These are phyloP conservation scores for Lophura nycthemera DNA, from an alignment of 2,113 vertebrate species.

Conservation along the genomic window DNA sequence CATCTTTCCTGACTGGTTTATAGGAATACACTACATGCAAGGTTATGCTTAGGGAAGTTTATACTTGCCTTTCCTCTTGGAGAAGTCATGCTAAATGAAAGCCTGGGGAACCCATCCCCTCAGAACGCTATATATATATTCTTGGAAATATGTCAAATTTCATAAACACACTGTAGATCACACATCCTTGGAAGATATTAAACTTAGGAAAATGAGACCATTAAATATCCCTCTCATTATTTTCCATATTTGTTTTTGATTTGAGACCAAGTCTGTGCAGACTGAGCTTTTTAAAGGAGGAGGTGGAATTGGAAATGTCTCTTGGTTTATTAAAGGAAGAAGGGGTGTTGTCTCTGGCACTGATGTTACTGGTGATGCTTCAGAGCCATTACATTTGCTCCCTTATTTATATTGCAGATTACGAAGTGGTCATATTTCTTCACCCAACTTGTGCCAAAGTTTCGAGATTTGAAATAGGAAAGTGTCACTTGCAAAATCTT, in stretches of 20 bases:
- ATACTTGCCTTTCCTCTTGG: constrained; percentile 48
- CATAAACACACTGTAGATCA: constrained; percentile 47
- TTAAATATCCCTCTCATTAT: constrained; percentile 32
- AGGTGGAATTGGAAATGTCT: neutral
- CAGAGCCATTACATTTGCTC: neutral
- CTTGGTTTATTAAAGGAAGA: neutral
- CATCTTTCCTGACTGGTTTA: constrained; percentile 1
- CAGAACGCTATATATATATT: constrained; percentile 37
- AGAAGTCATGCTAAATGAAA: constrained; percentile 57
- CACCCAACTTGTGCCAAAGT: neutral
- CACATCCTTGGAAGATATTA: constrained; percentile 36
- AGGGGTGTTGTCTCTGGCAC: constrained; percentile 16
- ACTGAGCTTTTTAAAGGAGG: neutral
- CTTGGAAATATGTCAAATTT: constrained; percentile 61
- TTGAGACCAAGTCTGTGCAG: constrained; percentile 17
- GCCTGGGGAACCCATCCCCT: constrained; percentile 52
- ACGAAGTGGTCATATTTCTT: constrained; percentile 13
- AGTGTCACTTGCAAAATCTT: neutral
- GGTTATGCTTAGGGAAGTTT: neutral
- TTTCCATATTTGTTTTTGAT: constrained; percentile 65
- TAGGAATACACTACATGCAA: neutral
- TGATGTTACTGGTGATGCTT: neutral
- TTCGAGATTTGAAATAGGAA: constrained; percentile 3
- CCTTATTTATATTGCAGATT: neutral
- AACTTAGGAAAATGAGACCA: constrained; percentile 29